These are phyloP conservation scores for Onychorhynchus coronatus DNA, from an alignment of 2,113 vertebrate species.

Conservation along the genomic window DNA sequence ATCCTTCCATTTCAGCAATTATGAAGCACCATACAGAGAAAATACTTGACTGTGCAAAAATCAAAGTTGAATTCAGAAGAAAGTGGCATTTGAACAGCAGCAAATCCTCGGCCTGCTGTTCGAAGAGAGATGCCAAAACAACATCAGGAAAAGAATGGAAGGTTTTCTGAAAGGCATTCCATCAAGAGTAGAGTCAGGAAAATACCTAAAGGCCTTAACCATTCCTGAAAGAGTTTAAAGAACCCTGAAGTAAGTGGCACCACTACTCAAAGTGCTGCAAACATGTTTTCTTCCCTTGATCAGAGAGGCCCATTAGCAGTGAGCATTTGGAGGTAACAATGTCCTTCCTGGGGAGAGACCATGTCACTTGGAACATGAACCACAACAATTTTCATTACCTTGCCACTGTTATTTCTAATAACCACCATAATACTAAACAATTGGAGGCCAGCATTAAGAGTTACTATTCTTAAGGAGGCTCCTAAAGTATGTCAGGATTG, in stretches of 20 bases:
- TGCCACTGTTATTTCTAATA: neutral
- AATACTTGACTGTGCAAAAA: neutral
- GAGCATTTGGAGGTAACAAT: neutral
- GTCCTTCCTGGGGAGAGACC: neutral
- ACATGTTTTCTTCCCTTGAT: neutral
- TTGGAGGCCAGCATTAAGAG: neutral
- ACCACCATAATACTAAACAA: neutral
- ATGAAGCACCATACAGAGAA: neutral
- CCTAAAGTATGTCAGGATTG: neutral
- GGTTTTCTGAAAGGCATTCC: neutral
- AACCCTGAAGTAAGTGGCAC: neutral
- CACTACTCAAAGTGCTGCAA: neutral
- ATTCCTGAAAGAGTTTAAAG: neutral
- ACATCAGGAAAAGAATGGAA: neutral
- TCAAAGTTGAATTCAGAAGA: neutral
- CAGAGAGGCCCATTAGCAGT: neutral
- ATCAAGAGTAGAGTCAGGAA: neutral
- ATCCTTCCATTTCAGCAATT: neutral
- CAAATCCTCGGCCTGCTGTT: neutral
- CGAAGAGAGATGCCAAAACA: neutral
- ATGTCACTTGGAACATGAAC: neutral
- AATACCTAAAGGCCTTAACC: neutral
- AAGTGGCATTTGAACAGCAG: neutral
- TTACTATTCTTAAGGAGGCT: neutral
- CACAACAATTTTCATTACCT: neutral